Base-by-base conservation (phyloP, 1,140 invertebrate genomes). In the Dendroctonus ponderosae region DNA sequence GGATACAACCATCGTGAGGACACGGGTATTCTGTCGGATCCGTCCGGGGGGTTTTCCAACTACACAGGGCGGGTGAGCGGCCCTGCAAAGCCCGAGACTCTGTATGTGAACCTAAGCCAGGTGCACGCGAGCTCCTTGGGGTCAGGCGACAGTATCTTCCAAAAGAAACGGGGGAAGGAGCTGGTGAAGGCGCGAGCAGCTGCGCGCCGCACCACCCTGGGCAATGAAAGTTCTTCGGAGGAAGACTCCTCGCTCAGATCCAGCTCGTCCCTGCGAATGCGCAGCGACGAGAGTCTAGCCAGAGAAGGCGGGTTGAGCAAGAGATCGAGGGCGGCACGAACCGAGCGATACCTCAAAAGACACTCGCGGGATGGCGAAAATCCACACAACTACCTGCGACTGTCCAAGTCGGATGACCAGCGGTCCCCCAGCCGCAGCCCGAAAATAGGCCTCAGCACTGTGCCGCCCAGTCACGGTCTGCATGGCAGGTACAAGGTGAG, bases 321-420 rank as follows among this genome's bases (percentile, higher is more conserved):
- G 12, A 79, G 80, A 61, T 83, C 85, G 37, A 81, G 90, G 58
- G 84, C 85, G 14, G 89, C 90, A 0, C 82, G 91, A 70, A 92
- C 89, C 52, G 91, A 92, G 76, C 82, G 91, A 40, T 91, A 91
- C 71, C 85, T 90, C 51, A 89, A 89, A 74, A 80, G 91, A 41
- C 79, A 90, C 53, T 90, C 87, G 5, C 82, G 85, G 43, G 89
- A 91, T 64, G 87, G 89, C 43, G 85, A 85, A 80, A 83, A 76
- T 79, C 74, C 72, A 14, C 65, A 72, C 40, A 70, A 71, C 60
- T 74, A 73, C 44, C 46, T 74, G 48, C 66, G 70, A 80, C 76
- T 73, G 38, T 71, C 74, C 12, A 75, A 77, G 73, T 73, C 74
- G 40, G 73, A 76, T 70, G 66, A 61, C 39, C 71, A 79, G 67